These are phyloP conservation scores for Caenorhabditis inopinata DNA, from an alignment of 1,140 invertebrate species.

Conservation along the genomic window DNA sequence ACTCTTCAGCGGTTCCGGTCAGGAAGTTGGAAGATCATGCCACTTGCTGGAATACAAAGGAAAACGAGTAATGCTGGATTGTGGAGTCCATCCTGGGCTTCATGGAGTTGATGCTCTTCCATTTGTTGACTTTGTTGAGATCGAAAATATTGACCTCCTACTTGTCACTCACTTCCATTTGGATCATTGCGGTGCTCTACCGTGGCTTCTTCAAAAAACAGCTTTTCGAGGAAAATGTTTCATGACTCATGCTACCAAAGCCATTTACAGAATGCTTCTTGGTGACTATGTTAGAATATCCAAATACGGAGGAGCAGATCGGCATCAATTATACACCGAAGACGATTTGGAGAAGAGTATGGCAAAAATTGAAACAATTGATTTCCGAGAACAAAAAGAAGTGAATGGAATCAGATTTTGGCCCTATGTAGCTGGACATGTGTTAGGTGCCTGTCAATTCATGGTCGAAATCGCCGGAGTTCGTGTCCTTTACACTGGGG, in stretches of 20 bases:
- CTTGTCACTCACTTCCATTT: constrained; percentile 81
- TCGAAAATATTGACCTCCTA: constrained; percentile 92
- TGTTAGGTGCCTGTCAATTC: constrained; percentile 98
- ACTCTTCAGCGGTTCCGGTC: constrained; percentile 92
- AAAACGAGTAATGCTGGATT: constrained; percentile 98
- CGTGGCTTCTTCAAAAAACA: constrained; percentile 96
- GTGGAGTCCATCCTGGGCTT: constrained; percentile 96
- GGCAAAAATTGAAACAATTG: constrained; percentile 86
- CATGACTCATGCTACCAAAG: constrained; percentile 99
- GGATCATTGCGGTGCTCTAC: constrained; percentile 94
- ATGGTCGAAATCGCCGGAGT: constrained; percentile 93
- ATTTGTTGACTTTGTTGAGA: constrained; percentile 94
- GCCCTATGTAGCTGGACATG: constrained; percentile 98
- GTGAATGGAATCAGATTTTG: constrained; percentile 90
- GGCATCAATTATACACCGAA: constrained; percentile 82
- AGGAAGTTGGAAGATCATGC: constrained; percentile 98
- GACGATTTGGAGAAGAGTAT: constrained; percentile 93
- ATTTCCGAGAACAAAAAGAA: constrained; percentile 77
- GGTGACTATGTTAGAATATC: constrained; percentile 99
- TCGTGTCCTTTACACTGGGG: constrained; percentile 73
- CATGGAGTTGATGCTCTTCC: constrained; percentile 95
- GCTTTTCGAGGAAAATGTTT: constrained; percentile 96
- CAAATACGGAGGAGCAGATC: constrained; percentile 41
- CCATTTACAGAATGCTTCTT: constrained; percentile 95
- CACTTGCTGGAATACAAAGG: constrained; percentile 98